Evolutionary conservation across 2,797 vertebrate species (phyloP), one percentile per base, ranked within the genome.

Genomic region (Peromyscus melanophrys): DNA sequence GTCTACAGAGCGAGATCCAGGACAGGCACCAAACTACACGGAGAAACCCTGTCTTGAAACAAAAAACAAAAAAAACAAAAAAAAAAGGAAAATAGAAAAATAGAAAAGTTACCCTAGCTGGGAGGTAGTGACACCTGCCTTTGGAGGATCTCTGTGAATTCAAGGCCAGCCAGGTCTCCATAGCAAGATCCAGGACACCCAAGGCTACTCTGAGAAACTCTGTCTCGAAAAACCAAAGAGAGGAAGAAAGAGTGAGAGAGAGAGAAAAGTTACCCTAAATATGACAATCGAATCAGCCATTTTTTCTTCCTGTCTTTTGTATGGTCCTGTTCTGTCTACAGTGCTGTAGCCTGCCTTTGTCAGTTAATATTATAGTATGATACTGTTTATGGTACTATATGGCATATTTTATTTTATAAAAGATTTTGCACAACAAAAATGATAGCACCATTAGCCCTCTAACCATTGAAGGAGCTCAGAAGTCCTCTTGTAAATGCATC

Each of bases 401-500:
- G 49, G 29, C 25, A 76, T 27, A 89, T 82, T 65, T 29, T 8
- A 89, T 91, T 69, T 86, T 81, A 84, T 81, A 92, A 93, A 82
- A 87, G 76, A 86, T 13, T 80, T 78, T 92, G 87, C 3, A 59
- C 65, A 96, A 76, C 19, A 75, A 94, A 95, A 95, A 93, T 76
- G 7, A 31, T 65, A 96, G 46, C 31, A 86, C 55, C 31, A 67
- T 86, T 95, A 95, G 95, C n/a, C 52, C 88, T 76, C 57, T 77
- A 96, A 96, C 31, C 23, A 46, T 92, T 92, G 25, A 95, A 96
- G 69, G 27, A 85, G 94, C 85, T 96, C 46, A 92, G 82, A 96
- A 81, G 31, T 91, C 31, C 31, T 77, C 27, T 96, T 87, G 90
- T 96, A 92, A 97, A 63, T 63, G 83, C 23, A 94, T 59, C 9